A percentile compares a stretch with the other conserved stretches of the same genome.
These are phyloP conservation scores for Garra rufa DNA, from an alignment of 2,113 vertebrate genomes.

Conservation along the genomic window DNA sequence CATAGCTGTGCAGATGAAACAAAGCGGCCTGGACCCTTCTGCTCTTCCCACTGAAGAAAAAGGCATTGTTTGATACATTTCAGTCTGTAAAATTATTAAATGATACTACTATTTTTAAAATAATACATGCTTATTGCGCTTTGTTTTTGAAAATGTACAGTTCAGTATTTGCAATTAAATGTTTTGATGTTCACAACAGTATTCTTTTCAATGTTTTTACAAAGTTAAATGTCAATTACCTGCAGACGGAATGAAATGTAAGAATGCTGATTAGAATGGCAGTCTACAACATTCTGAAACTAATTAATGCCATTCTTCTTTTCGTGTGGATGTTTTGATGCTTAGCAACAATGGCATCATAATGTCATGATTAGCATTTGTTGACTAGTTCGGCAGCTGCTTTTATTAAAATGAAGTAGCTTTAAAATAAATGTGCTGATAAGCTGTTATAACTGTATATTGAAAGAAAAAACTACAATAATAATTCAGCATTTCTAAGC, in stretches of 20 bases:
- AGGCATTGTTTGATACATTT: slow-evolving; percentile 78
- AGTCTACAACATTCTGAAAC: background rate
- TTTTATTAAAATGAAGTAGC: background rate
- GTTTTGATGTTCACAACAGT: background rate
- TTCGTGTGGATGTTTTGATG: background rate
- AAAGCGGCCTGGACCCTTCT: slow-evolving; percentile 87
- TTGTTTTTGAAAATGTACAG: background rate
- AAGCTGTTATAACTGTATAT: background rate
- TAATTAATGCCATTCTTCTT: slow-evolving; percentile 2
- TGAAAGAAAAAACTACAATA: too few species aligned
- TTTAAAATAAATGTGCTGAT: background rate
- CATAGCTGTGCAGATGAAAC: slow-evolving; percentile 93
- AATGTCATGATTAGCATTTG: background rate
- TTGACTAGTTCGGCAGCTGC: background rate
- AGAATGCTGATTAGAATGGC: background rate
- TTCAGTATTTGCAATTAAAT: background rate
- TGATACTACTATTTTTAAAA: background rate
- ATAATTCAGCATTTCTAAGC: background rate
- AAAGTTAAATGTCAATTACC: background rate
- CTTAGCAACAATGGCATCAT: background rate
- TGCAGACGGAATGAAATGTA: background rate
- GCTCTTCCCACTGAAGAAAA: slow-evolving; percentile 81
- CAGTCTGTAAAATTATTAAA: background rate
- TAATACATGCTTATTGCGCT: background rate
- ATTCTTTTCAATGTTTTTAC: background rate